A percentile compares a stretch with the other conserved stretches of the same genome.
phyloP scores from a whole-genome alignment of 2,888 invertebrate genomes.

The Callosobruchus maculatus region DNA sequence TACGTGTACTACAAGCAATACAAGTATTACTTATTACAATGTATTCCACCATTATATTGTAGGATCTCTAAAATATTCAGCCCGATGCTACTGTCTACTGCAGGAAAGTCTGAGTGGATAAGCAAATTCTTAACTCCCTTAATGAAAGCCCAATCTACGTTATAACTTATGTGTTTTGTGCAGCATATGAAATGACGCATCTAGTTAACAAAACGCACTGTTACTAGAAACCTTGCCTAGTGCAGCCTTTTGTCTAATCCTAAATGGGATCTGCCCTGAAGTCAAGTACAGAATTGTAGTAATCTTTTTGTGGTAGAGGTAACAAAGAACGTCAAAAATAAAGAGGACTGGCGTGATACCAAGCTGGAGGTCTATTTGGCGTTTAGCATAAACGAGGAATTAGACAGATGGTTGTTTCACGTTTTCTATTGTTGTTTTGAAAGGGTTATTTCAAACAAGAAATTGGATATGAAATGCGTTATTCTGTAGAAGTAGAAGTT shows the following conservation, averaged over 20 bases:
- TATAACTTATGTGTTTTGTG: no score
- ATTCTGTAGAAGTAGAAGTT: no score
- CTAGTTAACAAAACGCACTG: no score
- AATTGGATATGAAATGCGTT: background rate
- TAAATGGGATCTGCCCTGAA: background rate
- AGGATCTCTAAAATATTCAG: no score
- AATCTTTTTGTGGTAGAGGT: background rate
- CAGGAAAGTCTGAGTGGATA: no score
- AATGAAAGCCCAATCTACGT: no score
- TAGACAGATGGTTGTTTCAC: constrained; percentile 15
- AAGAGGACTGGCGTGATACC: constrained; percentile 19
- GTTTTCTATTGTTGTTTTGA: background rate
- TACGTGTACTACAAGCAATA: no score
- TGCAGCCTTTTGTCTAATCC: background rate
- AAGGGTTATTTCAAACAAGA: background rate
- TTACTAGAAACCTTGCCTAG: background rate
- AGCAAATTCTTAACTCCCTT: no score
- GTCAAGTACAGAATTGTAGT: background rate
- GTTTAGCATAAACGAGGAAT: constrained; percentile 9
- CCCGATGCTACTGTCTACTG: no score
- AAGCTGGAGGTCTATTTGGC: constrained; percentile 15
- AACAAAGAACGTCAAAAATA: constrained; percentile 15
- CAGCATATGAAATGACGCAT: no score
- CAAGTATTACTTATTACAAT: no score
- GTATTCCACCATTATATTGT: no score